Conservation (phyloP, 2,888 invertebrate genomes). For the Incurvaria masculella region DNA sequence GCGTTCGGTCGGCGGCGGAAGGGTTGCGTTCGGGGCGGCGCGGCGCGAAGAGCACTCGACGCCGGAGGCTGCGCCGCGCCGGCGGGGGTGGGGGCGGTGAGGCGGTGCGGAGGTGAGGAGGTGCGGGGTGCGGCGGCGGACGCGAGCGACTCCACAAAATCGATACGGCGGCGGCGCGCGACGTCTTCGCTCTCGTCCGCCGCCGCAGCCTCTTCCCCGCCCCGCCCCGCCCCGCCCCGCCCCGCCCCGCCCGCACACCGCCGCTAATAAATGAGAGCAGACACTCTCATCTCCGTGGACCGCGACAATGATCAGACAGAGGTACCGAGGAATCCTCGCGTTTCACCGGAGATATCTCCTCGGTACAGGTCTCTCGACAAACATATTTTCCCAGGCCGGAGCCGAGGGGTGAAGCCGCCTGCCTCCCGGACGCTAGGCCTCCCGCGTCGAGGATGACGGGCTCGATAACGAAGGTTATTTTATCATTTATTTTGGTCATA, state of each 20-base stretch:
- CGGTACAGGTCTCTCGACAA: too few relatives aligned
- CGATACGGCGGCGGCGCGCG: slow-evolving; percentile 53
- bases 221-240: slow-evolving; percentile 20
- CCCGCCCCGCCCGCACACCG: slow-evolving; percentile 26
- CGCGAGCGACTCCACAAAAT: slow-evolving; percentile 30
- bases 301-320: too few relatives aligned
- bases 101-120: slow-evolving; percentile 23
- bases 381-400: too few relatives aligned
- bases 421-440: too few relatives aligned
- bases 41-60: slow-evolving; percentile 56
- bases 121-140: slow-evolving; percentile 27
- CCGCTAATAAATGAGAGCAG: slow-evolving; percentile 55
- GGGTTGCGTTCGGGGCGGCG: slow-evolving; percentile 52
- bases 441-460: too few relatives aligned
- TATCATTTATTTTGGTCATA: too few relatives aligned
- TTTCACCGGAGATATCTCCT: too few relatives aligned
- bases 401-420: too few relatives aligned
- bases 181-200: slow-evolving; percentile 41
- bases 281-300: slow-evolving; percentile 50
- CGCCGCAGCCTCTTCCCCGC: slow-evolving; percentile 32
- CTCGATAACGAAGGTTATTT: too few relatives aligned
- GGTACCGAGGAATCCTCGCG: too few relatives aligned
- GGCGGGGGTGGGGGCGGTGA: slow-evolving; percentile 32
- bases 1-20: slow-evolving; percentile 47
- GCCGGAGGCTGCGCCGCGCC: slow-evolving; percentile 52